Evolutionary conservation across 1,140 invertebrate species (phyloP).

Genomic region (Cotesia glomerata): DNA sequence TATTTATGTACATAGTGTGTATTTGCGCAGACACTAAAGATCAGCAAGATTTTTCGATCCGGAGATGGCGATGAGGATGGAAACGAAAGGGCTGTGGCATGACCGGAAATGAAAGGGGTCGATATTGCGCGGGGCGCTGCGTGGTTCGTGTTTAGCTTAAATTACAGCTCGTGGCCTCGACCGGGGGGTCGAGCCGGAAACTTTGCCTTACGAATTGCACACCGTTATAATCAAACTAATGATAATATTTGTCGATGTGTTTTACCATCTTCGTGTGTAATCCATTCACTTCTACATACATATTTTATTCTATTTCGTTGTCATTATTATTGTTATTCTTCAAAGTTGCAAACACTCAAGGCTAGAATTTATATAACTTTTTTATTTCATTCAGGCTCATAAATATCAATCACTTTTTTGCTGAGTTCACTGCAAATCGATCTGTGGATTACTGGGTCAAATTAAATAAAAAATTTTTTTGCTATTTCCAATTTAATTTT

Average conservation of each 20-base stretch:
- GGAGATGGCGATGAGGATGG: neutral
- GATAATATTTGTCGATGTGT: conserved; percentile 20
- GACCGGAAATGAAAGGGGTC: neutral
- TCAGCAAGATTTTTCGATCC: neutral
- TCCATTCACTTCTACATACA: neutral
- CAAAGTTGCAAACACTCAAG: neutral
- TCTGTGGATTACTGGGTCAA: too few species aligned
- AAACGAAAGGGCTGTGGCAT: neutral
- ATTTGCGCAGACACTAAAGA: neutral
- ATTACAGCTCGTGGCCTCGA: conserved; percentile 25
- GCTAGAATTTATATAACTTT: too few species aligned
- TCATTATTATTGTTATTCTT: neutral
- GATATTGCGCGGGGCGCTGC: conserved; percentile 23
- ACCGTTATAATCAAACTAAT: conserved; percentile 9
- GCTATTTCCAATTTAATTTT: too few species aligned
- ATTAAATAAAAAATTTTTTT: too few species aligned
- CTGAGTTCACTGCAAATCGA: too few species aligned
- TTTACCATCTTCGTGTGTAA: neutral
- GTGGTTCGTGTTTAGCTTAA: conserved; percentile 38
- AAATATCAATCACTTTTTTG: too few species aligned
- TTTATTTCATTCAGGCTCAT: too few species aligned
- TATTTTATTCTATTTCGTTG: neutral
- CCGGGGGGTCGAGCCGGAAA: conserved; percentile 39
- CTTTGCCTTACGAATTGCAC: conserved; percentile 20
- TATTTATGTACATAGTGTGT: too few species aligned